Conservation (phyloP, 2,888 invertebrate genomes). For the Phanerotoma sp. region DNA sequence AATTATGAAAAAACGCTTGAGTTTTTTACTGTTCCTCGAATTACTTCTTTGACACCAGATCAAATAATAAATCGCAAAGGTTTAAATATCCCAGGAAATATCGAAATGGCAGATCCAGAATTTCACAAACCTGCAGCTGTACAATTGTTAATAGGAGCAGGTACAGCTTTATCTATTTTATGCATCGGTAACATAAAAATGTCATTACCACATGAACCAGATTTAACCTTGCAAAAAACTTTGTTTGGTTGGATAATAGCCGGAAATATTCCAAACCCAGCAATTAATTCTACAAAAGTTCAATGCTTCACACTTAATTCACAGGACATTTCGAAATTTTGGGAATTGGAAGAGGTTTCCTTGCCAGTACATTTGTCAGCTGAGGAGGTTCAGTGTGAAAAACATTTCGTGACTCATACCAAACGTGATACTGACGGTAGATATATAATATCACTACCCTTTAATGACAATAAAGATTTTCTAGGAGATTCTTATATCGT, state of each 20-base stretch:
- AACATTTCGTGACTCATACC: constrained; percentile 17
- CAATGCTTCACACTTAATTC: constrained; percentile 13
- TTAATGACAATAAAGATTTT: constrained; percentile 11
- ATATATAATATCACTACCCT: constrained; percentile 31
- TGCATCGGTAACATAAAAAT: constrained; percentile 29
- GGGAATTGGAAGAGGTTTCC: constrained; percentile 28
- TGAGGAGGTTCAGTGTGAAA: constrained; percentile 28
- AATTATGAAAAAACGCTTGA: constrained; percentile 5
- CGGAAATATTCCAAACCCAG: constrained; percentile 1
- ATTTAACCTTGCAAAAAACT: constrained; percentile 31
- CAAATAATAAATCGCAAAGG: constrained; percentile 15
- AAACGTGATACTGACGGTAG: constrained; percentile 23
- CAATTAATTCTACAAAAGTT: neutral
- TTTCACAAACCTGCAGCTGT: constrained; percentile 29
- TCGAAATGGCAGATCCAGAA: constrained; percentile 29
- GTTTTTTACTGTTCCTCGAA: constrained; percentile 11
- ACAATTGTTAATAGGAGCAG: constrained; percentile 28
- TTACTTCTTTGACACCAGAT: constrained; percentile 19
- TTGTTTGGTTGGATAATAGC: constrained; percentile 30
- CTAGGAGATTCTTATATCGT: constrained; percentile 12
- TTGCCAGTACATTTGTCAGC: neutral
- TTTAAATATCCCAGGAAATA: constrained; percentile 24
- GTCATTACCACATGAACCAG: constrained; percentile 3
- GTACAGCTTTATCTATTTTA: constrained; percentile 20
- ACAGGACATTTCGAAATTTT: constrained; percentile 25